Conservation (phyloP, 2,888 invertebrate genomes). For the Myopa testacea region DNA sequence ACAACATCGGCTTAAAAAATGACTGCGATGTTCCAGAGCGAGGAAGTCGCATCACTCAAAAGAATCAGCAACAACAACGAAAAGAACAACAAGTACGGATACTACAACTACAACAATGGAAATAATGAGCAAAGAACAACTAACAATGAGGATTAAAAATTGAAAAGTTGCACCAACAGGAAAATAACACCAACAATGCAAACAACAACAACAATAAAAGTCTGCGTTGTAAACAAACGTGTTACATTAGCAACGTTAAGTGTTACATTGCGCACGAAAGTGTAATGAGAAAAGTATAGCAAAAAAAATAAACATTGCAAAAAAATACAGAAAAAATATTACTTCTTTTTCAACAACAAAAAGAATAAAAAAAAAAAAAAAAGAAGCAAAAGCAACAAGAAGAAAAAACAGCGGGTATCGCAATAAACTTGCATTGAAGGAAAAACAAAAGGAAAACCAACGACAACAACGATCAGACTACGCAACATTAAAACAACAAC, state of each 20-base stretch:
- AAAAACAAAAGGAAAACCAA: neutral
- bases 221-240: conserved; percentile 18
- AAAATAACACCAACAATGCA: neutral
- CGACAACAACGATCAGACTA: neutral
- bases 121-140: neutral
- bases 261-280: conserved; percentile 21
- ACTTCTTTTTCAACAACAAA: neutral
- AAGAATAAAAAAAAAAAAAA: neutral
- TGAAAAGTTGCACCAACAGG: neutral
- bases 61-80: neutral
- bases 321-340: neutral
- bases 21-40: no score
- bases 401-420: neutral
- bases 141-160: conserved; percentile 8
- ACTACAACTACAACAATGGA: neutral
- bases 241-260: conserved; percentile 17
- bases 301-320: neutral
- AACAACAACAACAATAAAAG: conserved; percentile 19
- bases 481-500: neutral
- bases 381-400: neutral
- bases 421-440: neutral
- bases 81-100: neutral
- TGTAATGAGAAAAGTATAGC: conserved; percentile 5
- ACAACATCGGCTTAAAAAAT: neutral
- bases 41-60: neutral